These are phyloP conservation scores for Dryobota labecula DNA, from an alignment of 2,888 invertebrate species.

Conservation along the genomic window DNA sequence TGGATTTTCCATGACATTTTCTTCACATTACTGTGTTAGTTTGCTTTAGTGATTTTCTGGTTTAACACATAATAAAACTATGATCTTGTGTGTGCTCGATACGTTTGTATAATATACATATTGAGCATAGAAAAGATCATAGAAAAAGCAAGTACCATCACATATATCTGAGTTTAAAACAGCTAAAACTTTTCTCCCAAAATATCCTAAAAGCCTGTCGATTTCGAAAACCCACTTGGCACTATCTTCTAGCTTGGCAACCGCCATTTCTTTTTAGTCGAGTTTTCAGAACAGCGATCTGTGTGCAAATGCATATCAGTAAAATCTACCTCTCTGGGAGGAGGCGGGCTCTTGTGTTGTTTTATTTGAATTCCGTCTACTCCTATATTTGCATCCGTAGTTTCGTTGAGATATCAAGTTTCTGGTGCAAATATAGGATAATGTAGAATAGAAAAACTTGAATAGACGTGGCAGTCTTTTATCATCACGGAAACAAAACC, in stretches of 20 bases:
- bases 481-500: background rate
- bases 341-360: background rate
- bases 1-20: background rate
- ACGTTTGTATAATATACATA: background rate
- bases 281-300: background rate
- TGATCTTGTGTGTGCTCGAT: fast-evolving
- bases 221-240: background rate
- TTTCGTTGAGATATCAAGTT: slow-evolving; percentile 15
- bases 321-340: slow-evolving; percentile 21
- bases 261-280: slow-evolving; percentile 1
- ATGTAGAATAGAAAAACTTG: background rate
- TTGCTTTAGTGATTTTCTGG: background rate
- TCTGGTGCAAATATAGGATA: background rate
- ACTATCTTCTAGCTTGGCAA: background rate
- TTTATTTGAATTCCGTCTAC: slow-evolving; percentile 38
- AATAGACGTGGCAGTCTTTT: too few relatives aligned
- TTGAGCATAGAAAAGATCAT: background rate
- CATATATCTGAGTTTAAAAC: background rate
- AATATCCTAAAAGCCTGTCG: background rate
- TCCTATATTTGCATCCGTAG: background rate
- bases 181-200: background rate
- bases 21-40: background rate
- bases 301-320: slow-evolving; percentile 27
- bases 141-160: background rate
- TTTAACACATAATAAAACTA: background rate